Evolutionary conservation across 2,113 vertebrate genomes (phyloP).

Genomic region (Lynx canadensis): DNA sequence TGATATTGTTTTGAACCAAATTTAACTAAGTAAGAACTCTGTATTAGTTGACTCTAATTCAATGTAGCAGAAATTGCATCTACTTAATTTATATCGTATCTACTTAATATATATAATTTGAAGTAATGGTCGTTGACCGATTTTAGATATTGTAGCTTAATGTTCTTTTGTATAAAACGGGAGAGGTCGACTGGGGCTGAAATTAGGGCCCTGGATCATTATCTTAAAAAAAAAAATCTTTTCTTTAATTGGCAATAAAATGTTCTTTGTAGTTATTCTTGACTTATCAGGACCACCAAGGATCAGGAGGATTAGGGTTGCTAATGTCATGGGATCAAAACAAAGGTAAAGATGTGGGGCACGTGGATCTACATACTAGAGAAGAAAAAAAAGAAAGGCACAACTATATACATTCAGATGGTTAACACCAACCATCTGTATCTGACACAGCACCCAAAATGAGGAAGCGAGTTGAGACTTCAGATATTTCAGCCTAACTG

Average conservation of each 20-base stretch:
- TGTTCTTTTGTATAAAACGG: conserved; percentile 50
- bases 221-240: conserved; percentile 37
- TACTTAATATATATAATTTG: not conserved
- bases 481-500: not conserved
- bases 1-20: not conserved
- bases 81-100: not conserved
- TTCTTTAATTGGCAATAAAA: conserved; percentile 78
- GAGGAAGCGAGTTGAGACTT: not conserved
- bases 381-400: not conserved
- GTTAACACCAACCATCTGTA: not conserved
- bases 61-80: not conserved
- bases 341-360: not conserved
- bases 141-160: not conserved
- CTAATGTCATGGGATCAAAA: conserved; percentile 17
- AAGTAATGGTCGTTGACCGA: not conserved
- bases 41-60: conserved; percentile 37
- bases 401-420: not conserved
- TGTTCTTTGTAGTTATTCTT: conserved; percentile 62
- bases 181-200: not conserved
- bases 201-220: conserved; percentile 58
- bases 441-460: not conserved
- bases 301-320: conserved; percentile 11
- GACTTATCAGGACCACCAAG: conserved; percentile 47
- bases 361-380: not conserved
- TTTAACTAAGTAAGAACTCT: not conserved